These are phyloP conservation scores for Cynocephalus volans DNA, from an alignment of 2,113 vertebrate species.

Conservation along the genomic window DNA sequence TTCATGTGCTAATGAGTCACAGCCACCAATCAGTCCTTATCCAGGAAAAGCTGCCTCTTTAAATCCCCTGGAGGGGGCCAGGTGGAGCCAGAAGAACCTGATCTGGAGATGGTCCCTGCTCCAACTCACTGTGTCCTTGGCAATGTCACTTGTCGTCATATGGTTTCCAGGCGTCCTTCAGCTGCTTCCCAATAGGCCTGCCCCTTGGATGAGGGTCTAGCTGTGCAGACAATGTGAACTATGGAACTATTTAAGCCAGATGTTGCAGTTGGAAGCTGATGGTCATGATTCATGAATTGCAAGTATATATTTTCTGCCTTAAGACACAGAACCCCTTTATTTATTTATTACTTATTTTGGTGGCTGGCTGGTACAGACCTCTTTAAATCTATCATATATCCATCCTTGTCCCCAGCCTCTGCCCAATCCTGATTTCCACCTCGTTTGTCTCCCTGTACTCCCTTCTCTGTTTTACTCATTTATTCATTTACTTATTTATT, in stretches of 20 bases:
- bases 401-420: neutral
- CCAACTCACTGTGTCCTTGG: constrained; percentile 26
- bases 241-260: neutral
- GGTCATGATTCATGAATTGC: neutral
- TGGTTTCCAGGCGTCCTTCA: too few species aligned
- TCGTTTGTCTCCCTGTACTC: neutral
- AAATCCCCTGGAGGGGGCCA: neutral
- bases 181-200: neutral
- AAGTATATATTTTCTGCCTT: neutral
- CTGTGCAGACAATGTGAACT: neutral
- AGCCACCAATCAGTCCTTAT: neutral
- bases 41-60: constrained; percentile 58
- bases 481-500: neutral
- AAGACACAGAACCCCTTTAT: neutral
- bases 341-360: too few species aligned
- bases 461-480: neutral
- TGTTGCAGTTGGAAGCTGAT: neutral
- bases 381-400: neutral
- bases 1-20: constrained; percentile 66
- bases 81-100: constrained; percentile 43
- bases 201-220: too few species aligned
- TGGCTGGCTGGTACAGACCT: too few species aligned
- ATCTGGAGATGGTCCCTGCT: neutral
- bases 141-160: neutral
- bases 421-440: neutral